A percentile compares a stretch with the other conserved stretches of the same genome.
Evolutionary conservation across 2,888 invertebrate species (phyloP).

Genomic region (Erebia epiphron): DNA sequence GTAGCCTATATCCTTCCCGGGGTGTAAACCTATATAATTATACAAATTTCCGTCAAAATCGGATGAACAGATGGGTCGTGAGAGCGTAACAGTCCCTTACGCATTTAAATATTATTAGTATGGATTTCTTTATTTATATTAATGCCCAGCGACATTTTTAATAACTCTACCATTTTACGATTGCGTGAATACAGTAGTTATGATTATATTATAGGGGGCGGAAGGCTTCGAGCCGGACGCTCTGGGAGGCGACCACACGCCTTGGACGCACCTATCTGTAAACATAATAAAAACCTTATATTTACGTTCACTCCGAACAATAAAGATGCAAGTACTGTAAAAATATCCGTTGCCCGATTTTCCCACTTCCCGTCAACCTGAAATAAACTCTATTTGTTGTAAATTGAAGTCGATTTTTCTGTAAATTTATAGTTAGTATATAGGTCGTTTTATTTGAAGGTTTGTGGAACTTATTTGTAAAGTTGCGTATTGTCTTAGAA

Average conservation of each 20-base stretch:
- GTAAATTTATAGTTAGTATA: constrained; percentile 26
- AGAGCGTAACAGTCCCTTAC: neutral
- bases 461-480: constrained; percentile 70
- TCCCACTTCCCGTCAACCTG: constrained; percentile 29
- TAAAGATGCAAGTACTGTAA: constrained; percentile 75
- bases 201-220: constrained; percentile 51
- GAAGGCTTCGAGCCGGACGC: constrained; percentile 58
- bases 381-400: constrained; percentile 39
- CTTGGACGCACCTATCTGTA: constrained; percentile 70
- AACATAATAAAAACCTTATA: constrained; percentile 79
- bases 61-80: too few species aligned
- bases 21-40: too few species aligned
- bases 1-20: too few species aligned
- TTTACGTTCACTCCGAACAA: constrained; percentile 74
- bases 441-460: constrained; percentile 53
- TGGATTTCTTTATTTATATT: constrained; percentile 49
- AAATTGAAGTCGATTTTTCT: constrained; percentile 44
- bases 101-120: neutral
- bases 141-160: constrained; percentile 54
- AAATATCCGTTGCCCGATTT: constrained; percentile 58
- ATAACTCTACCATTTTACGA: constrained; percentile 19
- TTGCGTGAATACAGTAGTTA: constrained; percentile 13
- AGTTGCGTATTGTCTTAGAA: constrained; percentile 71
- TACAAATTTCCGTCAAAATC: too few species aligned
- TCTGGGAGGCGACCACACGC: constrained; percentile 78